phyloP scores from a whole-genome alignment of 1,140 invertebrate genomes.

The Tenebrio molitor region DNA sequence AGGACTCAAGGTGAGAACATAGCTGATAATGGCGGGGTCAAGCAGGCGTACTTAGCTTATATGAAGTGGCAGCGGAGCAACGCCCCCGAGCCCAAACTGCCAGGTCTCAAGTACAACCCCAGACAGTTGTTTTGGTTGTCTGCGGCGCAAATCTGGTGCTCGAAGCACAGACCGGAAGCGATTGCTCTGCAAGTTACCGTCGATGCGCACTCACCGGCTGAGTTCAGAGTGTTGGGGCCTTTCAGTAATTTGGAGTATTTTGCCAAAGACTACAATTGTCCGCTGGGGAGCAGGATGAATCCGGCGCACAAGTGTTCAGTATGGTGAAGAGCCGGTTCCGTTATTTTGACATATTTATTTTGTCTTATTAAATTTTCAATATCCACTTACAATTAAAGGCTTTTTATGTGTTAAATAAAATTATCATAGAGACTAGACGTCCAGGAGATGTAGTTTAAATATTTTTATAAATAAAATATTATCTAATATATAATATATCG shows the following conservation, averaged over 20 bases:
- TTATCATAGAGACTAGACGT: too few species aligned
- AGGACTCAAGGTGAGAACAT: constrained; percentile 94
- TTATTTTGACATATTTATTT: constrained; percentile 17
- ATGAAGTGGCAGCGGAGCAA: constrained; percentile 70
- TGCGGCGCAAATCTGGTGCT: constrained; percentile 72
- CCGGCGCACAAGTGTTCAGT: constrained; percentile 52
- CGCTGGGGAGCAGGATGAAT: constrained; percentile 51
- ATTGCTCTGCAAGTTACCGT: constrained; percentile 66
- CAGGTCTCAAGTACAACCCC: constrained; percentile 70
- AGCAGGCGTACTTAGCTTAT: constrained; percentile 77
- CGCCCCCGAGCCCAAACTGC: constrained; percentile 62
- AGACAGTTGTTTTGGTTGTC: constrained; percentile 74
- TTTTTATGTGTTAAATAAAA: too few species aligned
- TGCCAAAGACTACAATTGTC: constrained; percentile 51
- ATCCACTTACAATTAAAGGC: too few species aligned
- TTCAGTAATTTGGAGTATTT: constrained; percentile 50
- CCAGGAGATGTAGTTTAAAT: too few species aligned
- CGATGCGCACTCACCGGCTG: constrained; percentile 66
- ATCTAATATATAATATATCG: too few species aligned
- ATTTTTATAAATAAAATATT: too few species aligned
- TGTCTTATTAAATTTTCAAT: too few species aligned
- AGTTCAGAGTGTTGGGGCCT: constrained; percentile 72
- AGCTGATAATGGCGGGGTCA: constrained; percentile 87
- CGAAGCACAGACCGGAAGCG: constrained; percentile 68
- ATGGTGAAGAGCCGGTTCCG: constrained; percentile 39